These are phyloP conservation scores for Girardia tigrina DNA, from an alignment of 2,888 invertebrate genomes.

Conservation along the genomic window DNA sequence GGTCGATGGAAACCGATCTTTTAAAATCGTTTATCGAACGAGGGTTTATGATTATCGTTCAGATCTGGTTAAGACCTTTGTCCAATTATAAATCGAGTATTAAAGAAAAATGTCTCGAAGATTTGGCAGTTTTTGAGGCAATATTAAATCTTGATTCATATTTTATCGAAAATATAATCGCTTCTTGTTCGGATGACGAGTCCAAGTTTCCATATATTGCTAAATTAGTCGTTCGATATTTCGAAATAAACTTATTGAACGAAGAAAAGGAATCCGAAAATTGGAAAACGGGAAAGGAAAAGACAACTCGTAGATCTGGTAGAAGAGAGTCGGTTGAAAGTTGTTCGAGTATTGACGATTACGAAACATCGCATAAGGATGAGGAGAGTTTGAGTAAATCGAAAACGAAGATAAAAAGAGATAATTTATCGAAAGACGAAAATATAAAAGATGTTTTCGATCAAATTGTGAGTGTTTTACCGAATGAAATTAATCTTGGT, in stretches of 20 bases:
- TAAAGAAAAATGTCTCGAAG: conserved; percentile 12
- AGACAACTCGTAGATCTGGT: background rate
- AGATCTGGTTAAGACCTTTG: conserved; percentile 33
- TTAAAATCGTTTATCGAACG: background rate
- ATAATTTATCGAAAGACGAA: background rate
- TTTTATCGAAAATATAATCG: conserved; percentile 33
- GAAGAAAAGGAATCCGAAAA: background rate
- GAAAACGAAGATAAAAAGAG: background rate
- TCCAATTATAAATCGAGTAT: conserved; percentile 8
- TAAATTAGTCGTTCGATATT: conserved; percentile 27
- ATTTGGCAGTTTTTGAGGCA: conserved; percentile 10
- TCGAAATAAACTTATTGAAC: conserved; percentile 10
- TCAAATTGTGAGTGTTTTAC: conserved; percentile 27
- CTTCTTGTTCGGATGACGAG: conserved; percentile 27
- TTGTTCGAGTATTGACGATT: background rate
- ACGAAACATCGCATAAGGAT: conserved; percentile 21
- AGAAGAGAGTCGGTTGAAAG: background rate
- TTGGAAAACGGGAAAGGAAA: background rate
- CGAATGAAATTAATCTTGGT: conserved; percentile 34
- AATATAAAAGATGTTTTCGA: conserved; percentile 28
- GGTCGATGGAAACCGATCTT: background rate
- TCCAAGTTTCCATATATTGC: conserved; percentile 26
- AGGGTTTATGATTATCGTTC: conserved; percentile 31
- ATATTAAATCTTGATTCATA: conserved; percentile 26
- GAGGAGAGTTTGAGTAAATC: conserved; percentile 28